phyloP scores from a whole-genome alignment of 2,888 invertebrate genomes.

The Drosophila vallismaia region DNA sequence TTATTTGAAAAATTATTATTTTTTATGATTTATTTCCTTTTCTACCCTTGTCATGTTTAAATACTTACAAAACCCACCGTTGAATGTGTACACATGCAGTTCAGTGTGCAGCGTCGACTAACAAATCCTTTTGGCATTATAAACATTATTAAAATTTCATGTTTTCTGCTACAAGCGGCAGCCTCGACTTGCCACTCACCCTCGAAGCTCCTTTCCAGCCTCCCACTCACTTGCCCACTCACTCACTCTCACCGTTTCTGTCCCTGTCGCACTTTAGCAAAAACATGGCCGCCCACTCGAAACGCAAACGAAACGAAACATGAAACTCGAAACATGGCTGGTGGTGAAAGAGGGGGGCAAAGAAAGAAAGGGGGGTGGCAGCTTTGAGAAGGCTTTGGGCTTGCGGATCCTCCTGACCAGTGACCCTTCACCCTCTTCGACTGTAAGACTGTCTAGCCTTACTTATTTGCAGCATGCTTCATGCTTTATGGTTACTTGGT shows the following conservation, averaged over 20 bases:
- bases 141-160: constrained; percentile 81
- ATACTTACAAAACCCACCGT: constrained; percentile 17
- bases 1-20: too few relatives aligned
- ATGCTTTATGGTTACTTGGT: constrained; percentile 80
- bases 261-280: constrained; percentile 4
- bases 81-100: constrained; percentile 46
- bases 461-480: constrained; percentile 77
- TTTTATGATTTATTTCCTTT: too few relatives aligned
- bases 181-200: constrained; percentile 19
- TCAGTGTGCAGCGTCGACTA: constrained; percentile 69
- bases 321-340: constrained; percentile 61
- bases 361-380: not conserved
- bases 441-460: constrained; percentile 73
- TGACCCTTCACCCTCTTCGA: constrained; percentile 15
- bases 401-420: constrained; percentile 36
- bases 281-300: constrained; percentile 54
- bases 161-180: constrained; percentile 68
- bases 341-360: constrained; percentile 6
- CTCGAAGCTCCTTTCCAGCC: not conserved
- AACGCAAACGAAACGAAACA: constrained; percentile 75
- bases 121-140: constrained; percentile 81
- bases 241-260: not conserved
- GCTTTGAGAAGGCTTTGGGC: constrained; percentile 21
- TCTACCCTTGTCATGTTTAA: too few relatives aligned
- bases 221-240: too few relatives aligned